A percentile compares a stretch with the other conserved stretches of the same genome.
These are phyloP conservation scores for Pectinophora gossypiella DNA, from an alignment of 1,140 invertebrate genomes.

Conservation along the genomic window DNA sequence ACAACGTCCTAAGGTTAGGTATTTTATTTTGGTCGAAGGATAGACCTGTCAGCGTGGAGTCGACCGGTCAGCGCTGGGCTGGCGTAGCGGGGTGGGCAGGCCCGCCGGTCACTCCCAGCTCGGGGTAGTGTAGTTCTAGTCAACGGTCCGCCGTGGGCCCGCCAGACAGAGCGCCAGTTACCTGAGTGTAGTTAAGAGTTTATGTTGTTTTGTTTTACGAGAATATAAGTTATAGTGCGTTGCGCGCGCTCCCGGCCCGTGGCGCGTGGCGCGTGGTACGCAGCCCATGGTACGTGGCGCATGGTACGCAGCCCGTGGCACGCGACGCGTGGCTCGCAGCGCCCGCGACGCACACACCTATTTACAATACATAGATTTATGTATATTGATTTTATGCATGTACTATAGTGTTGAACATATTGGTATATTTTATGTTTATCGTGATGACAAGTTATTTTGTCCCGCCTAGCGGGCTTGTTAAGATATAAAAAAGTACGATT, in stretches of 20 bases:
- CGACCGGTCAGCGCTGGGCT: too few relatives aligned
- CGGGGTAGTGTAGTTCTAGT: conserved; percentile 12
- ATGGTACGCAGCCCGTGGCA: conserved; percentile 26
- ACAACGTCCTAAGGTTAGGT: too few relatives aligned
- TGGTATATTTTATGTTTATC: conserved; percentile 38
- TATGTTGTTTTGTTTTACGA: conserved; percentile 31
- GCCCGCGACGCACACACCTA: conserved; percentile 42
- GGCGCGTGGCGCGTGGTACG: conserved; percentile 3
- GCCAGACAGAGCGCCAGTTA: conserved; percentile 32
- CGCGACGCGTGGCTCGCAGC: conserved; percentile 22
- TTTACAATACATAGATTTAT: conserved; percentile 42
- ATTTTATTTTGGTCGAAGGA: too few relatives aligned
- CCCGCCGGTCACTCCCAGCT: too few relatives aligned
- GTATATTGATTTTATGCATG: conserved; percentile 44
- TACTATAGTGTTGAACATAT: conserved; percentile 29
- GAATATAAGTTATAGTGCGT: conserved; percentile 18
- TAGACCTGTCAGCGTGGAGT: too few relatives aligned
- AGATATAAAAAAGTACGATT: conserved; percentile 44
- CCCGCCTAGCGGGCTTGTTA: conserved; percentile 43
- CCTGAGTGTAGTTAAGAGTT: conserved; percentile 36
- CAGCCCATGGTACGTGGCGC: conserved; percentile 6
- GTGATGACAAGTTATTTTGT: conserved; percentile 30
- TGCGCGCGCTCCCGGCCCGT: neutral
- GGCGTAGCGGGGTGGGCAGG: too few relatives aligned
- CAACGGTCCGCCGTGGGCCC: neutral